Evolutionary conservation across 2,113 vertebrate species (phyloP).

Genomic region (Lucifuga dentata): DNA sequence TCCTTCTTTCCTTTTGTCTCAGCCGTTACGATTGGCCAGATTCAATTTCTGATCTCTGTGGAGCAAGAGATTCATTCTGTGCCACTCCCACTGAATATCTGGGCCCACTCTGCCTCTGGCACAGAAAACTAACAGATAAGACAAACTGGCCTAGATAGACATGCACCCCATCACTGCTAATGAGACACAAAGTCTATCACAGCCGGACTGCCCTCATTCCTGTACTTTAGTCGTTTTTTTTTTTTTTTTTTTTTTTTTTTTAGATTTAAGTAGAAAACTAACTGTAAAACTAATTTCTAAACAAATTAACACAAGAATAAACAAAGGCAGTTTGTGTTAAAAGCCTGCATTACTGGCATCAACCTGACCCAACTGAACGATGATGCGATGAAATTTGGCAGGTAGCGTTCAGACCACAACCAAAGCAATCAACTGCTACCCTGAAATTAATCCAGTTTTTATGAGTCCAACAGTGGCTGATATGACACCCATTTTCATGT

Average conservation of each 20-base stretch:
- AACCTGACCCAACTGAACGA: conserved; percentile 27
- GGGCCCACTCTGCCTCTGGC: conserved; percentile 46
- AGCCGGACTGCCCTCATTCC: conserved; percentile 26
- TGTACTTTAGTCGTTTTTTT: background rate
- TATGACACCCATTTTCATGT: background rate
- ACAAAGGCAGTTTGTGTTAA: conserved; percentile 11
- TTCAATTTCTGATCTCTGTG: conserved; percentile 11
- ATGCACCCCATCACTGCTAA: background rate
- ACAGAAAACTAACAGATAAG: conserved; percentile 52
- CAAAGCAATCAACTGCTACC: conserved; percentile 32
- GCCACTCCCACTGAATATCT: conserved; percentile 13
- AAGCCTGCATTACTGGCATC: conserved; percentile 4
- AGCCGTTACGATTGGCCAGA: conserved; percentile 19
- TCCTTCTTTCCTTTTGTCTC: background rate
- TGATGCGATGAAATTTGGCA: conserved; percentile 6
- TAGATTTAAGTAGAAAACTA: conserved; percentile 2
- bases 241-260: conserved; percentile 14
- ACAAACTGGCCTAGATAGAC: conserved; percentile 65
- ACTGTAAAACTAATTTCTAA: too few relatives aligned
- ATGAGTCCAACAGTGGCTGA: conserved; percentile 14
- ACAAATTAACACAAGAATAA: background rate
- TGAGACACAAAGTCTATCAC: conserved; percentile 16
- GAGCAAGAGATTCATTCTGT: conserved; percentile 38
- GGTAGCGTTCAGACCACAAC: conserved; percentile 15
- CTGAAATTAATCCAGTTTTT: conserved; percentile 31